Evolutionary conservation across 1,140 invertebrate species (phyloP).

Genomic region (Lutraria rhynchaena): DNA sequence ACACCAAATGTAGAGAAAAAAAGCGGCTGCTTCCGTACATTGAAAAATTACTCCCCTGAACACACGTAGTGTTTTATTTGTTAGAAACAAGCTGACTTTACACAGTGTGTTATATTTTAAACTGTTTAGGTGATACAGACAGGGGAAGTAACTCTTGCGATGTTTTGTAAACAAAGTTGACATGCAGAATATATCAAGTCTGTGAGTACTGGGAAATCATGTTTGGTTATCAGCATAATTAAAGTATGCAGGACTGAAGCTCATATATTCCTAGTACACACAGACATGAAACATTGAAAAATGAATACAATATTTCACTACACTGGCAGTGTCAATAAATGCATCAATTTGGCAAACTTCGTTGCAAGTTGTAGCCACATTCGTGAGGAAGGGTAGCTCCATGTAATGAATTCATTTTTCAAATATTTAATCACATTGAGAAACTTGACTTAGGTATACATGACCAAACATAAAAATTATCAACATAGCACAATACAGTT

Average conservation of each 20-base stretch:
- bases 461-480: too few relatives aligned
- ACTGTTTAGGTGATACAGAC: background rate
- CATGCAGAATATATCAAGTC: background rate
- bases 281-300: conserved; percentile 22
- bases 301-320: too few relatives aligned
- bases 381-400: too few relatives aligned
- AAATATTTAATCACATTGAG: too few relatives aligned
- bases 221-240: too few relatives aligned
- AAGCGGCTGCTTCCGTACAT: conserved; percentile 9
- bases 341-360: too few relatives aligned
- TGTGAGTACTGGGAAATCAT: background rate
- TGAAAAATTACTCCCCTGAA: conserved; percentile 9
- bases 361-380: too few relatives aligned
- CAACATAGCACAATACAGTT: too few relatives aligned
- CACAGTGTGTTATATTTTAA: background rate
- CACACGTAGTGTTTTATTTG: background rate
- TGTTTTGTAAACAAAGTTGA: conserved; percentile 47
- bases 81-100: background rate
- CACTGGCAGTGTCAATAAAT: too few relatives aligned
- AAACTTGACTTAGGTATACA: too few relatives aligned
- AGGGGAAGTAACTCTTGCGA: background rate
- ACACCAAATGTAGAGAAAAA: background rate
- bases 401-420: too few relatives aligned
- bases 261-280: background rate
- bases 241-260: too few relatives aligned